Percentiles rank a stretch among this genome's conserved stretches.
Evolutionary conservation across 2,797 vertebrate genomes (phyloP).

Genomic region (Microtus obscurus): DNA sequence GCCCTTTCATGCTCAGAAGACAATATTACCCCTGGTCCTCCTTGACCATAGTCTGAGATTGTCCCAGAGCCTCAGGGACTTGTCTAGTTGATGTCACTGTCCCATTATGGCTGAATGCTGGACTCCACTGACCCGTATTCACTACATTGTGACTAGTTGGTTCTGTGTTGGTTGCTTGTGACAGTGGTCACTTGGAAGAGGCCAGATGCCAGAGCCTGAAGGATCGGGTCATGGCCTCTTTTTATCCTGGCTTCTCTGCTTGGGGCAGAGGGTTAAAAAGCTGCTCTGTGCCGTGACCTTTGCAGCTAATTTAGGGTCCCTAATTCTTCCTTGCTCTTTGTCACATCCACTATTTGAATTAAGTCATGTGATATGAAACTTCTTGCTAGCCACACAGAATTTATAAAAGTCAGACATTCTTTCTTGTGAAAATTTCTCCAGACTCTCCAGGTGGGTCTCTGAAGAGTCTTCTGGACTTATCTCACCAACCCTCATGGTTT

Average conservation of each 20-base stretch:
- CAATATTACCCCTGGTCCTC: neutral
- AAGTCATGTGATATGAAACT: neutral
- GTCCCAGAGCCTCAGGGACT: neutral
- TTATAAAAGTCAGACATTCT: neutral
- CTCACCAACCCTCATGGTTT: too few relatives aligned
- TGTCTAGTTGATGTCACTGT: neutral
- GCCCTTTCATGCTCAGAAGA: neutral
- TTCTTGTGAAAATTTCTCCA: neutral
- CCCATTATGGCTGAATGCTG: neutral
- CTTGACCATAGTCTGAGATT: neutral
- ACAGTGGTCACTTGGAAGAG: neutral
- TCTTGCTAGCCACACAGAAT: neutral
- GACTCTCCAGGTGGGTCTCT: neutral
- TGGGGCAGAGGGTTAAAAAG: neutral
- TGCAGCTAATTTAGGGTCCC: neutral
- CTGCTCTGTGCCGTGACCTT: neutral
- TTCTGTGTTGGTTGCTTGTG: neutral
- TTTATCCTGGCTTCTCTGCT: neutral
- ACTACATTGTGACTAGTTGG: too few relatives aligned
- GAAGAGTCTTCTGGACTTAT: neutral
- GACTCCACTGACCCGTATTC: too few relatives aligned
- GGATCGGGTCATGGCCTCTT: neutral
- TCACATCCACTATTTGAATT: neutral
- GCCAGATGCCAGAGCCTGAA: neutral
- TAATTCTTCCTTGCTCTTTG: neutral